A percentile compares a stretch with the other conserved stretches of the same genome.
phyloP scores from a whole-genome alignment of 2,113 vertebrate genomes.

The Pungitius pungitius region DNA sequence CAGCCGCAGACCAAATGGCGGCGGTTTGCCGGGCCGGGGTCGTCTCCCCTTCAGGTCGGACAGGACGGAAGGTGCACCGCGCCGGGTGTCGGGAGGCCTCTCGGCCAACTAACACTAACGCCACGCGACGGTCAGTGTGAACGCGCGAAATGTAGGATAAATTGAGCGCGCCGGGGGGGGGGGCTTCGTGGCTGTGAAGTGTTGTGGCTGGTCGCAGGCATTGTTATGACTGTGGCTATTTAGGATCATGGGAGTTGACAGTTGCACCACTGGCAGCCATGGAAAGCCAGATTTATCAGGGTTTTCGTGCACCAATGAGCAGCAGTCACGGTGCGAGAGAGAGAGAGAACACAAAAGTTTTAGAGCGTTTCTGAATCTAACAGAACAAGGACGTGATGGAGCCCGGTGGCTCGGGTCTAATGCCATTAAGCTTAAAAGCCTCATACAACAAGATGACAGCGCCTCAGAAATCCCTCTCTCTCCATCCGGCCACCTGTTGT shows the following conservation, averaged over 20 bases:
- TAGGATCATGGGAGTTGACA: constrained; percentile 73
- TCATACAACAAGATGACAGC: constrained; percentile 1
- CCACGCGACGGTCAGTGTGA: constrained; percentile 69
- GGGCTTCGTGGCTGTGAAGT: constrained; percentile 55
- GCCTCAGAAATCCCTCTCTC: constrained; percentile 19
- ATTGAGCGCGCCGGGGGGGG: constrained; percentile 64
- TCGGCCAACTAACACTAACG: constrained; percentile 68
- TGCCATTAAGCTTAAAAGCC: constrained; percentile 16
- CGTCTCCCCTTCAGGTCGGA: constrained; percentile 59
- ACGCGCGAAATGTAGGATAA: constrained; percentile 76
- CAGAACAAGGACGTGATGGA: constrained; percentile 40
- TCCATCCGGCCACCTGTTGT: constrained; percentile 47
- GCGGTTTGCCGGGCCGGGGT: constrained; percentile 43
- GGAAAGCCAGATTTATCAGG: constrained; percentile 44
- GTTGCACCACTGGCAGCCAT: constrained; percentile 62
- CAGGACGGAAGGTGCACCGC: constrained; percentile 58
- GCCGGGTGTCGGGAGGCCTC: constrained; percentile 62
- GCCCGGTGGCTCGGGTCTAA: constrained; percentile 22
- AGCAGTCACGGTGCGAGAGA: constrained; percentile 29
- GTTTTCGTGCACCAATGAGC: constrained; percentile 49
- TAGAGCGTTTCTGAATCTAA: constrained; percentile 29
- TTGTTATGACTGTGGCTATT: constrained; percentile 67
- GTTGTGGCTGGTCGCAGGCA: constrained; percentile 60
- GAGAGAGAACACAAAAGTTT: constrained; percentile 29
- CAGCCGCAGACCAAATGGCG: constrained; percentile 73